These are phyloP conservation scores for Artibeus lituratus DNA, from an alignment of 2,797 vertebrate genomes.

Conservation along the genomic window DNA sequence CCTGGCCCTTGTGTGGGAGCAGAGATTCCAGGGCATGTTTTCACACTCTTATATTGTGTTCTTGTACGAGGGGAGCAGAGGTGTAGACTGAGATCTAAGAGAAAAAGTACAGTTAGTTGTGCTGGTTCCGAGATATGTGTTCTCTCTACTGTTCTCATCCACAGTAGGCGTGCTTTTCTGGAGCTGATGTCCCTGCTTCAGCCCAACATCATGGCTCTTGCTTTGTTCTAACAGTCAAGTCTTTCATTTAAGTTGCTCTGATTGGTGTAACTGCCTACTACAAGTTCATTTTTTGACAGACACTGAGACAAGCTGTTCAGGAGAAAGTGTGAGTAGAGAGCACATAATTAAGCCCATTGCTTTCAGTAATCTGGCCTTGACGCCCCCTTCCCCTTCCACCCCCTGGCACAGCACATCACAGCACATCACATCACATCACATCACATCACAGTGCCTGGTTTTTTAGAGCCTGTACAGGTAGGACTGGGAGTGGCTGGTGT, in stretches of 20 bases:
- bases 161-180: background rate
- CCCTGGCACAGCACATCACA: background rate
- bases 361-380: background rate
- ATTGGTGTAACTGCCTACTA: constrained; percentile 12
- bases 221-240: background rate
- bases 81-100: background rate
- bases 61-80: background rate
- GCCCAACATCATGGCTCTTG: background rate
- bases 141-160: background rate
- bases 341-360: background rate
- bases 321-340: background rate
- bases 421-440: background rate
- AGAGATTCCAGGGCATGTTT: background rate
- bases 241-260: constrained; percentile 45
- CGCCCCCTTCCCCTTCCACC: background rate
- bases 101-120: too few species aligned
- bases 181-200: background rate
- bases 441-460: background rate
- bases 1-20: background rate
- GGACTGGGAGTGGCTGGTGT: background rate
- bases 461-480: background rate
- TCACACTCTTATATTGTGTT: background rate
- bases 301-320: constrained; percentile 42
- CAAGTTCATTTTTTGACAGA: constrained; percentile 47
- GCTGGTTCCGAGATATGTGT: background rate